phyloP scores from a whole-genome alignment of 2,113 vertebrate species.

The Mixornis gularis region DNA sequence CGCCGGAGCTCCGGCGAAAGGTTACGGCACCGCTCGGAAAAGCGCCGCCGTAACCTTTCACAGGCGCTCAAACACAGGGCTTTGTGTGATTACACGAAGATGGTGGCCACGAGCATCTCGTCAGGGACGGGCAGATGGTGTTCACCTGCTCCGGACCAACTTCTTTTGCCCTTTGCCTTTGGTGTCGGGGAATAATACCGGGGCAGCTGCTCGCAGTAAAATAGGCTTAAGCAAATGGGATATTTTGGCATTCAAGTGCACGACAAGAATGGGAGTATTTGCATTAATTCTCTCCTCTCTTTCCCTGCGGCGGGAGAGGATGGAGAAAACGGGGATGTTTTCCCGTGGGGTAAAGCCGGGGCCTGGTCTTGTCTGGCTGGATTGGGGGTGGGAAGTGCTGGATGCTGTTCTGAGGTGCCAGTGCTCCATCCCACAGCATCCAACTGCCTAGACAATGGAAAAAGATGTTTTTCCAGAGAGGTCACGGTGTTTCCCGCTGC shows the following conservation, averaged over 20 bases:
- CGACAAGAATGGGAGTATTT: constrained; percentile 59
- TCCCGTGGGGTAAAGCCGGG: background rate
- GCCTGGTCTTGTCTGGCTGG: background rate
- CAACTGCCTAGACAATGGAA: background rate
- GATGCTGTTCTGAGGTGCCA: background rate
- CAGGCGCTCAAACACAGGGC: background rate
- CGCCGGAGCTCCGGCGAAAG: constrained; percentile 21
- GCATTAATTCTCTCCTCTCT: constrained; percentile 41
- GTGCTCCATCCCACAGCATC: background rate
- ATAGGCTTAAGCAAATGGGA: constrained; percentile 68
- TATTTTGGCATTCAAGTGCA: constrained; percentile 72
- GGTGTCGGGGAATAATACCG: constrained; percentile 70
- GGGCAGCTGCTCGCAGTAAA: constrained; percentile 76
- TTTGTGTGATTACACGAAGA: constrained; percentile 47
- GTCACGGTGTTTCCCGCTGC: fast-evolving
- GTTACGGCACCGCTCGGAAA: background rate
- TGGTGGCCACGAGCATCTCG: constrained; percentile 64
- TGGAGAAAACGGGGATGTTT: constrained; percentile 4
- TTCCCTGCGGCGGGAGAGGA: background rate
- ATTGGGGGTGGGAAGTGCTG: background rate
- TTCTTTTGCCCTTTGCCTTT: constrained; percentile 69
- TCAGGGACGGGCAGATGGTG: constrained; percentile 74
- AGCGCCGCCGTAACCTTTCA: background rate
- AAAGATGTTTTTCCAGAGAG: background rate
- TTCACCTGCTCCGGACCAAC: constrained; percentile 77